These are phyloP conservation scores for Noctua pronuba DNA, from an alignment of 2,888 invertebrate species.

Conservation along the genomic window DNA sequence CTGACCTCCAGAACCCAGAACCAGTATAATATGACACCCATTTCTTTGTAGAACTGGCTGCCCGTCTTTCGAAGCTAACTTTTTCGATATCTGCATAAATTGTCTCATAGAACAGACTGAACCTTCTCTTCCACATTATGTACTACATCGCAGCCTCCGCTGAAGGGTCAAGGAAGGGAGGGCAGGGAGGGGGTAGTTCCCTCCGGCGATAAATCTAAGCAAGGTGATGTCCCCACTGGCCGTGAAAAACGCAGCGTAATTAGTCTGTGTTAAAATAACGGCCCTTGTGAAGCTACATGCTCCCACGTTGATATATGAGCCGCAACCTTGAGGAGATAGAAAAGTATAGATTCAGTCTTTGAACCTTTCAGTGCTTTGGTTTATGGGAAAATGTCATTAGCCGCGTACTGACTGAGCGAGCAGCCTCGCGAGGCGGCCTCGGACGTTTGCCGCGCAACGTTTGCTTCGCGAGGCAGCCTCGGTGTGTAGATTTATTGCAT, in stretches of 20 bases:
- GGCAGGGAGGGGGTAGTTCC: conserved; percentile 3
- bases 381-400: too few species aligned
- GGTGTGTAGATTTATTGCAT: too few species aligned
- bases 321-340: background rate
- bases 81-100: background rate
- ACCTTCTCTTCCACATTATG: background rate
- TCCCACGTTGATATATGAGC: conserved; percentile 18
- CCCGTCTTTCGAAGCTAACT: background rate
- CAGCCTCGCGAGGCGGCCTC: too few species aligned
- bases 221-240: conserved; percentile 51
- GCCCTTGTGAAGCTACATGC: conserved; percentile 20
- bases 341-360: background rate
- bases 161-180: conserved; percentile 11
- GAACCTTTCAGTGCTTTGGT: too few species aligned
- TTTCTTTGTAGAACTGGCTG: background rate
- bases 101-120: background rate
- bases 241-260: conserved; percentile 59
- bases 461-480: too few species aligned
- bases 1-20: background rate
- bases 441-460: too few species aligned
- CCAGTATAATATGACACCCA: background rate
- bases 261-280: conserved; percentile 56
- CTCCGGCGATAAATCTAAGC: conserved; percentile 58
- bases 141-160: background rate
- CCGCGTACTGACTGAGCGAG: too few species aligned